Base-by-base conservation (phyloP, 2,797 vertebrate species). In the Pipistrellus nathusii region DNA sequence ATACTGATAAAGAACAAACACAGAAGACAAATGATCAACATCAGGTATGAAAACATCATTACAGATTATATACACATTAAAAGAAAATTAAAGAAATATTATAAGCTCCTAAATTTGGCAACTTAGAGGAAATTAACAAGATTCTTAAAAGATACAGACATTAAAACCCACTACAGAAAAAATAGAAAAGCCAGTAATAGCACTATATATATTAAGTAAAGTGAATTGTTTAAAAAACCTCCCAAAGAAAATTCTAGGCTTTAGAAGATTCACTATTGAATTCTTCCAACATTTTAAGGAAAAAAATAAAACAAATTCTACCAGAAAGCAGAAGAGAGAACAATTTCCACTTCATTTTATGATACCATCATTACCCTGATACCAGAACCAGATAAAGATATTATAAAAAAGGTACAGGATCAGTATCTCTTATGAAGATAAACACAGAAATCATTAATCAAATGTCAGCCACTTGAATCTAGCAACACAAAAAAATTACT, bases 141-240 rank as follows among this genome's bases (percentile, higher is more conserved):
- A 53, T 85, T 69, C 53, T 71, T 44, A n/a, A 93, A 95, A 88
- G 73, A 66, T 38, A 72, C 21, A 75, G 66, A 66, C 12, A 71
- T 17, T 30, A 69, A 90, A 90, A 90, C 53, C 85, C 91, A 82
- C 20, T 86, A 38, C 71, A 88, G 64, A 84, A 91, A 91, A 78
- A 73, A 72, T 2, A 78, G n/a, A 78, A 78, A 93, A 83, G 53
- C 17, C 76, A 72, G 32, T 17, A 90, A 46, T 6, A 76, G n/a
- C 76, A 87, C n/a, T 21, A 55, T 18, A 55, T 41, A 46, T 82
- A 55, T 14, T 59, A 91, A 87, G 59, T 75, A 85, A 66, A 73
- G 0, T 88, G 53, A 93, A 53, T 93, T 55, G 38, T 35, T 82
- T 82, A 38, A 77, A 84, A 71, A 77, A 18, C 20, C 71, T 44